These are phyloP conservation scores for Philaenus spumarius DNA, from an alignment of 1,140 invertebrate species.

Conservation along the genomic window DNA sequence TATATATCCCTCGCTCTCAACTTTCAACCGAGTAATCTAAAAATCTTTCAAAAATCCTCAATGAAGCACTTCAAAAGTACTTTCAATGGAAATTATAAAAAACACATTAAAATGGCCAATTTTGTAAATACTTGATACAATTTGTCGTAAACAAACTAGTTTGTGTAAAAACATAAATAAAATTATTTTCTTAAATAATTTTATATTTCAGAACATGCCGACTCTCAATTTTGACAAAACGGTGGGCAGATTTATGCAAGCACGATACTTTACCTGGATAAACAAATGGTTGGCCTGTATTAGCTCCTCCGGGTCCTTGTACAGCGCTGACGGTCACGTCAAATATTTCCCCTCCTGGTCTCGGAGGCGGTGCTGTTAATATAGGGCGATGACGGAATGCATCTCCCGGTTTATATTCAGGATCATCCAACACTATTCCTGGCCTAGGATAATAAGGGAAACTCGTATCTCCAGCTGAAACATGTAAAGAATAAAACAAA, in stretches of 20 bases:
- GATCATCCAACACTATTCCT: conserved; percentile 74
- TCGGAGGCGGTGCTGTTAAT: conserved; percentile 39
- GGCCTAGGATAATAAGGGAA: conserved; percentile 59
- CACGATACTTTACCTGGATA: conserved; percentile 47
- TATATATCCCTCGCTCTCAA: too few species aligned
- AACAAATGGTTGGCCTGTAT: conserved; percentile 45
- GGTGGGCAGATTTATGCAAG: not conserved
- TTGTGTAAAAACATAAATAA: too few species aligned
- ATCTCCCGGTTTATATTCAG: conserved; percentile 62
- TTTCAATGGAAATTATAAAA: too few species aligned
- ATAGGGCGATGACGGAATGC: conserved; percentile 30
- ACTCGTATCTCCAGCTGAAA: not conserved
- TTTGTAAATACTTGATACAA: too few species aligned
- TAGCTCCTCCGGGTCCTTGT: conserved; percentile 55
- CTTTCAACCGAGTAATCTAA: too few species aligned
- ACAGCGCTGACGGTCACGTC: conserved; percentile 82
- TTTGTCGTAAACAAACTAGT: too few species aligned
- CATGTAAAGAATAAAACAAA: too few species aligned
- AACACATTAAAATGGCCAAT: too few species aligned
- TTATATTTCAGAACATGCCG: too few species aligned
- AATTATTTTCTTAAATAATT: too few species aligned
- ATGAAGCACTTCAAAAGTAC: too few species aligned
- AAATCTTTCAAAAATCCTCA: too few species aligned
- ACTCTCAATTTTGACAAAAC: not conserved
- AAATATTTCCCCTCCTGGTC: conserved; percentile 64